These are phyloP conservation scores for Coregonus clupeaformis DNA, from an alignment of 2,113 vertebrate species.

Conservation along the genomic window DNA sequence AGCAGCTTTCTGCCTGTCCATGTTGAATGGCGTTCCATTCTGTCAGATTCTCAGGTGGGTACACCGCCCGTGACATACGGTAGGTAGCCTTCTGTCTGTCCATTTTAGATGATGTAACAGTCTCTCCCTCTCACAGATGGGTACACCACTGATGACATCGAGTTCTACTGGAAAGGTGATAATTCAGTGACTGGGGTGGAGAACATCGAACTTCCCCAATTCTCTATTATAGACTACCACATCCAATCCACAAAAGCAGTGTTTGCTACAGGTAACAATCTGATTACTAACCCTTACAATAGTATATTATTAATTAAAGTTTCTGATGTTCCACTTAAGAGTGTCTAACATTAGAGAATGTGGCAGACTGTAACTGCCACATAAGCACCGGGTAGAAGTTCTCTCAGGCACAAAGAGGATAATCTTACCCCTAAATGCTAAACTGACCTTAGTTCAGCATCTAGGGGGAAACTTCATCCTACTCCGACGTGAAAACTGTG, in stretches of 20 bases:
- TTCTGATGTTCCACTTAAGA: too few relatives aligned
- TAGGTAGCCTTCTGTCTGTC: not conserved
- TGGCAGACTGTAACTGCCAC: too few relatives aligned
- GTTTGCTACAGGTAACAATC: conserved; percentile 85
- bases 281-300: too few relatives aligned
- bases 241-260: conserved; percentile 89
- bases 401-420: not conserved
- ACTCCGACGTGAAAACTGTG: not conserved
- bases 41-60: not conserved
- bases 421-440: too few relatives aligned
- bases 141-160: conserved; percentile 94
- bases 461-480: too few relatives aligned
- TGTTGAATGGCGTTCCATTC: not conserved
- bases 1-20: not conserved
- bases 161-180: conserved; percentile 93
- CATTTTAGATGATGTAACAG: not conserved
- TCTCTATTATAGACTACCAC: conserved; percentile 91
- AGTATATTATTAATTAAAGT: too few relatives aligned
- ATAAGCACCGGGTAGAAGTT: too few relatives aligned
- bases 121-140: conserved; percentile 78
- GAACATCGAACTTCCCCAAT: conserved; percentile 92
- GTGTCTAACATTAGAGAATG: too few relatives aligned
- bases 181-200: conserved; percentile 88
- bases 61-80: too few relatives aligned
- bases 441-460: not conserved